Conservation (phyloP, 92 coral and sea anemone genomes). For the Heteractis magnifica region DNA sequence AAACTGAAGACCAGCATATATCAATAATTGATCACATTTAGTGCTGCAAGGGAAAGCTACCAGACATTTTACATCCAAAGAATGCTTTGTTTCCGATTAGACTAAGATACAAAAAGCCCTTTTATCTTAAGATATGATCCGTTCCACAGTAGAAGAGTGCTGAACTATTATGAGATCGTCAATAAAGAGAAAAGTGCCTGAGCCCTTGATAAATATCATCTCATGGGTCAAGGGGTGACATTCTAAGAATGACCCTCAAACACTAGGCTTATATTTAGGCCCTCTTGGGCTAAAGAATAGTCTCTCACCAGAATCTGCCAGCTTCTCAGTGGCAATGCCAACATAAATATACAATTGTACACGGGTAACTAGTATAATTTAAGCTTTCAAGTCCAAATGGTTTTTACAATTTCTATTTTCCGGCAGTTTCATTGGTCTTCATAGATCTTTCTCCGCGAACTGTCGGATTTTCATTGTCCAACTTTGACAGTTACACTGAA, state of each 20-base stretch:
- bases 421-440: not conserved
- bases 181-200: not conserved
- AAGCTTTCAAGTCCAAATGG: not conserved
- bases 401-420: not conserved
- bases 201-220: not conserved
- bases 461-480: not conserved
- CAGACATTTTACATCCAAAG: not conserved
- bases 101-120: not conserved
- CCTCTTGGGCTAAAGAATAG: no score
- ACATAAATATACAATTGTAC: not conserved
- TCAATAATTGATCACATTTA: not conserved
- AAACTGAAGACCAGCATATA: not conserved
- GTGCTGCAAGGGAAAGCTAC: not conserved
- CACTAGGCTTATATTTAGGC: no score
- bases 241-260: no score
- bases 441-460: not conserved
- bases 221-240: not conserved
- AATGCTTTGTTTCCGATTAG: not conserved
- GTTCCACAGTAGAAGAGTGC: not conserved
- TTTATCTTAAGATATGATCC: not conserved
- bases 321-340: not conserved
- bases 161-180: not conserved
- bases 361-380: not conserved
- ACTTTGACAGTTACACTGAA: not conserved
- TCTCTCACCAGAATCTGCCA: not conserved